Conservation (phyloP, 2,113 vertebrate genomes). For the Lepisosteus osseus region DNA sequence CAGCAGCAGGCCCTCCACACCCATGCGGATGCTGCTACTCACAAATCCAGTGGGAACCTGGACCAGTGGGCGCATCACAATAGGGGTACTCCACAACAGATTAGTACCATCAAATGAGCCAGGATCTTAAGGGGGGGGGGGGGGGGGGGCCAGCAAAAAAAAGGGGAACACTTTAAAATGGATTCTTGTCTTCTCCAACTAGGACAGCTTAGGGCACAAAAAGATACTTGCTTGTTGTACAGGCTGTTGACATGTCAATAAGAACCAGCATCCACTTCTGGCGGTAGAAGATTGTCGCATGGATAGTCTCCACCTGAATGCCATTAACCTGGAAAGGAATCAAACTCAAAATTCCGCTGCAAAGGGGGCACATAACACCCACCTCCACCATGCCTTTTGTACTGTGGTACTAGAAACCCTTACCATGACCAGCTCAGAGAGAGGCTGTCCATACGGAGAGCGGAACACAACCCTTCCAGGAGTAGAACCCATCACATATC, state of each 20-base stretch:
- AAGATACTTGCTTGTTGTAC: not conserved
- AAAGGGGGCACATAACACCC: too few relatives aligned
- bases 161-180: not conserved
- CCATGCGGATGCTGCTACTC: not conserved
- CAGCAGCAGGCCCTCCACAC: not conserved
- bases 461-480: not conserved
- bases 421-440: not conserved
- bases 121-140: not conserved
- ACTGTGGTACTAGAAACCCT: too few relatives aligned
- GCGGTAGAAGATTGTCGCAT: conserved; percentile 1
- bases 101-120: not conserved
- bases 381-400: too few relatives aligned
- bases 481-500: not conserved
- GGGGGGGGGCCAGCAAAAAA: not conserved
- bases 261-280: conserved; percentile 8
- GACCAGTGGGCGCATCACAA: not conserved
- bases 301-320: conserved; percentile 3
- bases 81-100: not conserved
- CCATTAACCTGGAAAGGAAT: not conserved
- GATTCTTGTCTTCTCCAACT: too few relatives aligned
- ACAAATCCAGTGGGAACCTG: not conserved
- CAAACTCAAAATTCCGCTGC: too few relatives aligned
- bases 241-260: conserved; percentile 1
- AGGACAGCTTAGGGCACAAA: too few relatives aligned
- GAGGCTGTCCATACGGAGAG: not conserved